These are phyloP conservation scores for Harpalus rufipes DNA, from an alignment of 2,888 invertebrate genomes.

Conservation along the genomic window DNA sequence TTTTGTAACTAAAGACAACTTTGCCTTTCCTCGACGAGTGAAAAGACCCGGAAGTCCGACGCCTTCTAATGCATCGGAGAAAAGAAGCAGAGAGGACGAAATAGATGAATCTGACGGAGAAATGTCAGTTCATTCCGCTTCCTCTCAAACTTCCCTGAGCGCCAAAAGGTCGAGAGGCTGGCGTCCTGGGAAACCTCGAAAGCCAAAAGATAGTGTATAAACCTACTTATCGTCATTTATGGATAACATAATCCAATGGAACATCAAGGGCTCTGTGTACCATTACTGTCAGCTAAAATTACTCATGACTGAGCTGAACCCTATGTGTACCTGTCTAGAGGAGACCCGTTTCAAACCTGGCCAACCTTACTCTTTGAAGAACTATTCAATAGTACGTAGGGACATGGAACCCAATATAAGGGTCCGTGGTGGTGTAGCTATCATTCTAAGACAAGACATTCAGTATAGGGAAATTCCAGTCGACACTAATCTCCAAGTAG, in stretches of 20 bases:
- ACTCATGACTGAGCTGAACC: constrained; percentile 23
- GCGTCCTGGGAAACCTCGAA: neutral
- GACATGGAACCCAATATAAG: neutral
- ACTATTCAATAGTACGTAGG: constrained; percentile 14
- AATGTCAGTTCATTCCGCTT: neutral
- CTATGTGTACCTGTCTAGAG: constrained; percentile 26
- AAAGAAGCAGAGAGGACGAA: neutral
- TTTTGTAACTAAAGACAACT: too few species aligned
- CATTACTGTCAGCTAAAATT: constrained; percentile 35
- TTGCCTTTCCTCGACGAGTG: too few species aligned
- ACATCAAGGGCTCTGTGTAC: neutral
- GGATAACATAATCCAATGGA: neutral
- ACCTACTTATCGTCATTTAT: neutral
- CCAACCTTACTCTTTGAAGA: neutral
- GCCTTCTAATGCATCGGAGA: too few species aligned
- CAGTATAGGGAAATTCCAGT: constrained; percentile 45
- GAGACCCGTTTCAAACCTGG: constrained; percentile 39
- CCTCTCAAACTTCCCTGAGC: neutral
- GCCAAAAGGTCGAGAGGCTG: neutral
- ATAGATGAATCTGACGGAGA: neutral
- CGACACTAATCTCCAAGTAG: neutral
- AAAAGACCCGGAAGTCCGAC: too few species aligned
- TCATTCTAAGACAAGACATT: constrained; percentile 61
- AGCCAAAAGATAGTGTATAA: neutral
- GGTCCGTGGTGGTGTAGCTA: constrained; percentile 68